These are phyloP conservation scores for Callyntrura guangdongensis DNA, from an alignment of 2,888 invertebrate genomes.

Conservation along the genomic window DNA sequence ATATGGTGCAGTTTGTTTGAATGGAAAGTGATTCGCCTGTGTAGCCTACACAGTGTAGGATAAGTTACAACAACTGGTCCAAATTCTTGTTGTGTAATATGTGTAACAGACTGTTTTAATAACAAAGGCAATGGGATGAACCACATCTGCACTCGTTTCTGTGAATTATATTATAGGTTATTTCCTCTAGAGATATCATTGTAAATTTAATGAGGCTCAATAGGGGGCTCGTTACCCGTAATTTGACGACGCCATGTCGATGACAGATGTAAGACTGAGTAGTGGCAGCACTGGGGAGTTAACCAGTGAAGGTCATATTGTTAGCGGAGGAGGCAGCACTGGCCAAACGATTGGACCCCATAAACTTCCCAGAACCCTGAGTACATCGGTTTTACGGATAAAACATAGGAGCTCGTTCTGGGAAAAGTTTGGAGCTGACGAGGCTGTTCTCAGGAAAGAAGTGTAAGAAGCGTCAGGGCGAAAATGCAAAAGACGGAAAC, in stretches of 20 bases:
- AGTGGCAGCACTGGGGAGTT: conserved; percentile 72
- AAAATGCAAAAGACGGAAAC: background rate
- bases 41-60: background rate
- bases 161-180: conserved; percentile 20
- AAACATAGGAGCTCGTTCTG: conserved; percentile 93
- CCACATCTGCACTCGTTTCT: conserved; percentile 35
- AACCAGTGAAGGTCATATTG: conserved; percentile 66
- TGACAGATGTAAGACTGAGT: conserved; percentile 79
- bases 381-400: conserved; percentile 93
- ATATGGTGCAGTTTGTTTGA: background rate
- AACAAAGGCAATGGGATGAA: conserved; percentile 43
- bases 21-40: background rate
- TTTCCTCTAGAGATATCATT: background rate
- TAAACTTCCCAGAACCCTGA: conserved; percentile 90
- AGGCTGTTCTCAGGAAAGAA: conserved; percentile 74
- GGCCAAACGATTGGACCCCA: conserved; percentile 82
- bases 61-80: background rate
- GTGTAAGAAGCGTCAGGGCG: conserved; percentile 64
- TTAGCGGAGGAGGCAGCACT: conserved; percentile 63
- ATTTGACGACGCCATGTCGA: conserved; percentile 70
- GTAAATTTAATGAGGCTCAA: conserved; percentile 69
- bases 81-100: background rate
- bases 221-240: conserved; percentile 61
- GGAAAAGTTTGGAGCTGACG: conserved; percentile 89
- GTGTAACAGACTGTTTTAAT: background rate